Evolutionary conservation across 2,888 invertebrate species (phyloP), one percentile per base, ranked within the genome.

Genomic region (Actias luna): DNA sequence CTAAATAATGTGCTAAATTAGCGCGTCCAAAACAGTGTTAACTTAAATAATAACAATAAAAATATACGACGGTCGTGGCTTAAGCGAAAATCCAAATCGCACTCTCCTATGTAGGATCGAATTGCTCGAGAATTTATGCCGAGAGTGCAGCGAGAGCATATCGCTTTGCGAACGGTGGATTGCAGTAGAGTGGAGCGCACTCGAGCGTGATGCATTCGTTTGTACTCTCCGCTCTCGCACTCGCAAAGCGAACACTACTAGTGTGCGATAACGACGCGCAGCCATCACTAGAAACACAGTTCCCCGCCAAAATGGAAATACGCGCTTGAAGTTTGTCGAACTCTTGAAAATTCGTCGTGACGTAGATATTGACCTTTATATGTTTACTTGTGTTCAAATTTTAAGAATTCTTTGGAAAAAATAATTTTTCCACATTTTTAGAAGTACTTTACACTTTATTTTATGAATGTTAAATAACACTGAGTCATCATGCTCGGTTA

Each of bases 141-240:
- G 25, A 33, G 29, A n/a, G 16, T 33, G 31, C 36, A 18, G 14
- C 25, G 14, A 7, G 14, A n/a, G n/a, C 12, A 22, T 29, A 39
- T 18, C 14, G 18, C 33, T 7, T 18, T 8, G 2, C 18, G 31
- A 31, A 5, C n/a, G 18, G 12, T 25, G 31, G 16, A 8, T 18
- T 22, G 22, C 57, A 16, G 22, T 12, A 12, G 42, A 22, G 22
- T 58, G 58, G 42, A 50, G 60, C 42, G 58, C 60, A 42, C 60
- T 63, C 58, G 39, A 59, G 50, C n/a, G n/a, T 36, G 39, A 58
- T 58, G 63, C 60, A 36, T 63, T 61, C 60, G 63, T 60, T 27
- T 61, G 50, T 59, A 31, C 42, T 18, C 33, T 5, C 31, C 10
- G 10, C 14, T 50, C 46, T 50, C 46, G 1, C 10, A 50, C 12